These are phyloP conservation scores for Anastrepha obliqua DNA, from an alignment of 1,140 invertebrate species.

Conservation along the genomic window DNA sequence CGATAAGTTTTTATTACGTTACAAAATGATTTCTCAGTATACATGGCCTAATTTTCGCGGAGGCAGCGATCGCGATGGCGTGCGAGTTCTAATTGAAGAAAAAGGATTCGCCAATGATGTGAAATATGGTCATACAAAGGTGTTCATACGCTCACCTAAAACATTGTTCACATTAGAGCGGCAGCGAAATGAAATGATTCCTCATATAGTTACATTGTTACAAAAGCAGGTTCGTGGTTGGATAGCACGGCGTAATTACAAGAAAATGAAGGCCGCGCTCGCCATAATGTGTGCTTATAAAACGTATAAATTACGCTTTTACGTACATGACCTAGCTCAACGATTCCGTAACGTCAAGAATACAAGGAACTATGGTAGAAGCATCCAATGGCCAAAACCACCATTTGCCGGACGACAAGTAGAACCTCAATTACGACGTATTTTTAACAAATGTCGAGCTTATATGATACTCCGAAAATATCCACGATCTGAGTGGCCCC, in stretches of 20 bases:
- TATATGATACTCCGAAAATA: constrained; percentile 89
- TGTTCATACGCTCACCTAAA: constrained; percentile 93
- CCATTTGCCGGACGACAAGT: constrained; percentile 80
- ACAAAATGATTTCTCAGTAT: constrained; percentile 95
- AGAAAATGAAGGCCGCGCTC: constrained; percentile 89
- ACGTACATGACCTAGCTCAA: constrained; percentile 82
- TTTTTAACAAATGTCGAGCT: constrained; percentile 86
- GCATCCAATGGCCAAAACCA: constrained; percentile 86
- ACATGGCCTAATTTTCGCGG: constrained; percentile 96
- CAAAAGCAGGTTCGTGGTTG: constrained; percentile 96
- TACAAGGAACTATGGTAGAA: constrained; percentile 85
- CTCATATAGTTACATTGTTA: constrained; percentile 91
- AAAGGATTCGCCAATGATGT: constrained; percentile 88
- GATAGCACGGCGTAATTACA: constrained; percentile 86
- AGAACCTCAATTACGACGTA: constrained; percentile 75
- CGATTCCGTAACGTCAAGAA: constrained; percentile 79
- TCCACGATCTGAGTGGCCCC: constrained; percentile 89
- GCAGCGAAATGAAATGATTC: constrained; percentile 86
- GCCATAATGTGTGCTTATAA: constrained; percentile 90
- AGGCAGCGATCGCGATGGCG: constrained; percentile 86
- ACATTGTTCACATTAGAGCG: constrained; percentile 93
- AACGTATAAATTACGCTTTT: constrained; percentile 88
- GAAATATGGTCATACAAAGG: constrained; percentile 94
- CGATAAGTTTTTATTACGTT: constrained; percentile 88
- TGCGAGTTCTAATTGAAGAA: constrained; percentile 87